Percentiles rank a stretch among this genome's conserved stretches.
These are phyloP conservation scores for Takifugu ocellatus DNA, from an alignment of 2,797 vertebrate genomes.

Conservation along the genomic window DNA sequence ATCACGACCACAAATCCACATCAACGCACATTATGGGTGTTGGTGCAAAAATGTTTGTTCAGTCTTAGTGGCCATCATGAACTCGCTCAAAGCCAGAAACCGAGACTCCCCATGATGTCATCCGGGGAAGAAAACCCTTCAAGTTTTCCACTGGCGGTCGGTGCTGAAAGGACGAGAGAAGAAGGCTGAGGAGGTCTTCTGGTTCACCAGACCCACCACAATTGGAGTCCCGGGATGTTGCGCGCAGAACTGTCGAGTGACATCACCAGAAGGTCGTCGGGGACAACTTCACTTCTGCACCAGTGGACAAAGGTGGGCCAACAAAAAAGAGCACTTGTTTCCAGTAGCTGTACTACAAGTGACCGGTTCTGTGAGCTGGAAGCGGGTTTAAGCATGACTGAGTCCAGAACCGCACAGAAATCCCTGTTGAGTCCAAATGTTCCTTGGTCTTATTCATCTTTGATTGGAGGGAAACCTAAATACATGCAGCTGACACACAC, in stretches of 20 bases:
- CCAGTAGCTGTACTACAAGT: conserved; percentile 9
- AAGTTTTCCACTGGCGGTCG: conserved; percentile 20
- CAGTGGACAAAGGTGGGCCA: conserved; percentile 5
- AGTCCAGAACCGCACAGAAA: conserved; percentile 17
- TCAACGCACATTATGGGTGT: conserved; percentile 21
- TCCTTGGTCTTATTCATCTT: conserved; percentile 20
- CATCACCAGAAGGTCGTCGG: conserved; percentile 3
- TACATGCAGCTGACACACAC: conserved; percentile 29
- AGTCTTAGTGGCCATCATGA: conserved; percentile 42
- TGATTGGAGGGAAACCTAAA: conserved; percentile 37
- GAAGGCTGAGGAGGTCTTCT: conserved; percentile 5
- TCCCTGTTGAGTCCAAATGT: conserved; percentile 25
- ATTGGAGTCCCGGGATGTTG: conserved; percentile 11
- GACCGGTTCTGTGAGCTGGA: not conserved
- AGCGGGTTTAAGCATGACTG: conserved; percentile 1
- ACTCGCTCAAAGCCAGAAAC: conserved; percentile 36
- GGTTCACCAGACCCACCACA: conserved; percentile 3
- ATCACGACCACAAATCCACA: conserved; percentile 34
- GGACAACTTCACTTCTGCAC: conserved; percentile 4
- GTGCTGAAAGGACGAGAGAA: not conserved
- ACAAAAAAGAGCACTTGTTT: conserved; percentile 10
- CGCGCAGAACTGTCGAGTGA: conserved; percentile 15
- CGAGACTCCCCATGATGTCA: conserved; percentile 38
- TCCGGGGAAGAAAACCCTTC: conserved; percentile 5
- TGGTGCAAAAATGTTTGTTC: conserved; percentile 52